phyloP scores from a whole-genome alignment of 1,140 invertebrate genomes.

The Heliconius melpomene region DNA sequence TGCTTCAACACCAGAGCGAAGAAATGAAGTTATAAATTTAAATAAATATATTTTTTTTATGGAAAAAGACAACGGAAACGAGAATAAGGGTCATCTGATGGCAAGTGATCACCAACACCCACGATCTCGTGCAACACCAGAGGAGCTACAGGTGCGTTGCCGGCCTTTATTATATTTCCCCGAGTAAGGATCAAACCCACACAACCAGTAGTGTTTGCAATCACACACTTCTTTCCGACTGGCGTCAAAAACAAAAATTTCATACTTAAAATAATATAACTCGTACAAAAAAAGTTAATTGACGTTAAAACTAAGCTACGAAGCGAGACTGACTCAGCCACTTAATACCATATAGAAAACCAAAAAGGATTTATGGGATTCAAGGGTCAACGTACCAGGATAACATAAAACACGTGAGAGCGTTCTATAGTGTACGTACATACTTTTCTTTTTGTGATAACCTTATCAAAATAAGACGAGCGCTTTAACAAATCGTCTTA shows the following conservation, averaged over 20 bases:
- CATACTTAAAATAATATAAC: neutral
- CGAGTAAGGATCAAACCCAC: too few relatives aligned
- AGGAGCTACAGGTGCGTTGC: too few relatives aligned
- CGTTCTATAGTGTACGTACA: slow-evolving; percentile 20
- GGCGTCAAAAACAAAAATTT: neutral
- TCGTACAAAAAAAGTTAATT: slow-evolving; percentile 1
- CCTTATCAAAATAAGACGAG: slow-evolving; percentile 30
- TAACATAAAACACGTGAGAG: slow-evolving; percentile 38
- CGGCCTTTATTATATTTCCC: too few relatives aligned
- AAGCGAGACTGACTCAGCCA: slow-evolving; percentile 5
- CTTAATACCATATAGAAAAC: neutral
- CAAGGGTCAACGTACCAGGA: slow-evolving; percentile 30
- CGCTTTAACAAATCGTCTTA: slow-evolving; percentile 31
- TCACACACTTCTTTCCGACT: too few relatives aligned
- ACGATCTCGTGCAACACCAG: too few relatives aligned
- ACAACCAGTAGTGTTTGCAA: too few relatives aligned
- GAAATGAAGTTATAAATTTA: too few relatives aligned
- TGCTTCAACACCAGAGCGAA: too few relatives aligned
- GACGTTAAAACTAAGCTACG: slow-evolving; percentile 8
- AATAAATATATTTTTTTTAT: too few relatives aligned
- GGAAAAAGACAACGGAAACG: too few relatives aligned
- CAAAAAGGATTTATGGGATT: slow-evolving; percentile 29
- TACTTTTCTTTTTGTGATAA: slow-evolving; percentile 38
- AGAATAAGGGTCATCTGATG: too few relatives aligned
- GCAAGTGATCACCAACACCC: too few relatives aligned